Base-by-base conservation (phyloP, 1,140 invertebrate species). In the Drosophila novamexicana region DNA sequence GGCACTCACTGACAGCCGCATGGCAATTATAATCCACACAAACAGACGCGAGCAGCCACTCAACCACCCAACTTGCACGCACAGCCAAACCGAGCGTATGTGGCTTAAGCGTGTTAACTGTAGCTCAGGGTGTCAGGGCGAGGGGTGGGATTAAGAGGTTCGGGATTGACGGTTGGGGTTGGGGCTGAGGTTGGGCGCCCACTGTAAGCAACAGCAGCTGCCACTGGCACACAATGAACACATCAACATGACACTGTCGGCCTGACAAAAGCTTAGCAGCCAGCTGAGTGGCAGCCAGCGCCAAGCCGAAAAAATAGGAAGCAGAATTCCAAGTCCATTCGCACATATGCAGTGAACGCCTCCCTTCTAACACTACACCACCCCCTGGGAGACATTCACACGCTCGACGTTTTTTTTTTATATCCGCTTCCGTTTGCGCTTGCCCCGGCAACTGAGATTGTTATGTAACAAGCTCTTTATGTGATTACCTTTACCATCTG, bases 381-480 rank as follows among this genome's bases (percentile, higher is more conserved):
- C 10, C 54, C 12, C 29, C 22, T 59, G 56, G 37, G 22, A 59
- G 72, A 79, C 81, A 80, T 84, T 84, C 77, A 77, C 77, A 84
- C 67, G 81, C 77, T 67, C 65, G 74, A 70, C 74, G 73, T 69
- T 79, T 67, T 83, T 83, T 18, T 18, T 62, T 63, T 76, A 65
- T 64, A 71, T 83, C 80, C 82, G 57, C 42, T 75, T 88, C 83
- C 83, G 79, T 36, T 77, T 82, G 52, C 71, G 54, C 53, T 79
- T 81, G 64, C 72, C 61, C 45, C 56, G 49, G 52, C 52, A 54
- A 37, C 75, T 54, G 68, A 77, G 68, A 74, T 82, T 86, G 82
- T 86, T 86, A 82, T 77, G 76, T 86, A 86, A 88, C 83, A 86
- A 88, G 83, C 79, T 88, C 83, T 86, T 86, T 86, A 86, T 86